These are phyloP conservation scores for Argyresthia albistria DNA, from an alignment of 2,888 invertebrate species.

Conservation along the genomic window DNA sequence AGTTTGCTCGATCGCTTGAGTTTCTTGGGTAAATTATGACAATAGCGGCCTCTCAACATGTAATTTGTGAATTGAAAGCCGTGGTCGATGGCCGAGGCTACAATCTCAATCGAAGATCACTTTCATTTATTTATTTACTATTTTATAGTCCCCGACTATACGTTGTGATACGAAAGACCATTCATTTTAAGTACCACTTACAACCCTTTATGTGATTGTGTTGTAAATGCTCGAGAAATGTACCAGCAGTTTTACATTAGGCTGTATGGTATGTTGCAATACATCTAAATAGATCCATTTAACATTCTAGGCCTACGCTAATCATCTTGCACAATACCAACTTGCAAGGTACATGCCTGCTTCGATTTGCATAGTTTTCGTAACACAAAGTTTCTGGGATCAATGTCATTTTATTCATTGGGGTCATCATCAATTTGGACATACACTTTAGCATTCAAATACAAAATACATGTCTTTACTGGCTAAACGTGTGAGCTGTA, in stretches of 20 bases:
- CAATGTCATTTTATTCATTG: neutral
- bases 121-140: conserved; percentile 15
- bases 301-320: conserved; percentile 21
- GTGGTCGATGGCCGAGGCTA: conserved; percentile 9
- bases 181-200: no score
- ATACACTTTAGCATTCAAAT: no score
- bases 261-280: conserved; percentile 12
- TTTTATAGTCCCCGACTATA: conserved; percentile 1
- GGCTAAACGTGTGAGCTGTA: no score
- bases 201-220: no score
- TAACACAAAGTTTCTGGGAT: conserved; percentile 1
- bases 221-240: no score
- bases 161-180: neutral
- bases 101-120: conserved; percentile 10
- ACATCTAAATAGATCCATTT: conserved; percentile 19
- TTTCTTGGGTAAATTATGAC: neutral
- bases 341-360: neutral
- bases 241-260: neutral
- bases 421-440: no score
- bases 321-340: conserved; percentile 17
- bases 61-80: conserved; percentile 19
- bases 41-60: conserved; percentile 10
- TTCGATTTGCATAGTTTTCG: conserved; percentile 13
- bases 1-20: no score
- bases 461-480: no score